phyloP scores from a whole-genome alignment of 2,113 vertebrate genomes.

The Perccottus glenii region DNA sequence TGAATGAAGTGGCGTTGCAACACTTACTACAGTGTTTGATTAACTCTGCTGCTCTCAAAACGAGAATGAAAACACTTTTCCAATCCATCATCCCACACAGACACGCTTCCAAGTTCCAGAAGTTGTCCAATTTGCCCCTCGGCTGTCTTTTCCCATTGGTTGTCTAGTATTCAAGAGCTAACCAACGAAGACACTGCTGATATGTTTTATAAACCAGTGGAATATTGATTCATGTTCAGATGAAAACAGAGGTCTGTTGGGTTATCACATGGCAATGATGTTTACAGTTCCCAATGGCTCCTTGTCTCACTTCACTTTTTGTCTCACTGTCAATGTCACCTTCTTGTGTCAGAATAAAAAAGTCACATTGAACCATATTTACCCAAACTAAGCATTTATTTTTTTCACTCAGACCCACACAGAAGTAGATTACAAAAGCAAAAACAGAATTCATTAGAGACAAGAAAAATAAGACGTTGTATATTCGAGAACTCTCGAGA shows the following conservation, averaged over 20 bases:
- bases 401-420: too few species aligned
- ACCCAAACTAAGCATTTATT: too few species aligned
- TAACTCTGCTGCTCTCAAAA: slow-evolving; percentile 9
- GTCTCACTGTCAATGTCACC: slow-evolving; percentile 21
- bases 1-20: slow-evolving; percentile 32
- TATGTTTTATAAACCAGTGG: slow-evolving; percentile 23
- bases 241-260: background rate
- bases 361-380: background rate
- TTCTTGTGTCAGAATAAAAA: slow-evolving; percentile 12
- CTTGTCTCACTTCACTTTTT: too few species aligned
- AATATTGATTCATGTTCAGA: slow-evolving; percentile 17
- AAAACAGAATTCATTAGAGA: too few species aligned
- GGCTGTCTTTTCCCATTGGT: slow-evolving; percentile 24
- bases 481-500: slow-evolving; percentile 6
- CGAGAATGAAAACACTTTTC: slow-evolving; percentile 5
- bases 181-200: slow-evolving; percentile 35
- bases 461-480: too few species aligned
- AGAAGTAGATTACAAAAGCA: too few species aligned
- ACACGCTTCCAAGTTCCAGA: slow-evolving; percentile 28
- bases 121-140: slow-evolving; percentile 50
- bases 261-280: slow-evolving; percentile 10
- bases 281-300: slow-evolving; percentile 13
- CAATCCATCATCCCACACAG: slow-evolving; percentile 56
- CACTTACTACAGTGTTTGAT: slow-evolving; percentile 1
- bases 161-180: slow-evolving; percentile 43